Base-by-base conservation (phyloP, 2,113 vertebrate genomes). In the Syngnathus scovelli region DNA sequence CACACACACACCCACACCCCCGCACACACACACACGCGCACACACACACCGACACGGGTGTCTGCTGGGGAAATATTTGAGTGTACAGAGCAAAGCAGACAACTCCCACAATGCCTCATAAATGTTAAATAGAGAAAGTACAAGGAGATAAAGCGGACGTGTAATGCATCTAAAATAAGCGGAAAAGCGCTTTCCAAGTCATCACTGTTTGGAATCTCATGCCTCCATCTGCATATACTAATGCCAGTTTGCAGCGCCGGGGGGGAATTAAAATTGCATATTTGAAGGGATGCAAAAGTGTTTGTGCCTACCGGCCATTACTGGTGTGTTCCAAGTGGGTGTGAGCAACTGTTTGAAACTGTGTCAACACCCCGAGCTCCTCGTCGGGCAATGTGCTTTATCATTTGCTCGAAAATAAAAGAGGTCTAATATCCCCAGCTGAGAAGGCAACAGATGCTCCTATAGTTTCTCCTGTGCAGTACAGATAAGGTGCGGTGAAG, bases 261-360 rank as follows among this genome's bases (percentile, higher is more conserved):
- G 64, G 38, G n/a, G n/a, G 21, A 56, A 64, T 51, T 15, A 51
- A 38, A 19, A 43, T 13, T 54, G 49, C 11, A 9, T 19, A 73
- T 68, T 43, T 72, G 27, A 63, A 49, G 39, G 49, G 66, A 39
- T 43, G 38, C 52, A 72, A 75, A 67, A 15, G 4, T 41, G 49
- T 71, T 58, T 33, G 61, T 67, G 78, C 74, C 74, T 58, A 63
- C 51, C 41, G 60, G 74, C 61, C 61, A 66, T 67, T 54, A 68
- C 68, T 67, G 15, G 21, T 76, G 60, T 80, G 63, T 72, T 77
- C 54, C 73, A 72, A 80, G 71, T 39, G 75, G 78, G 71, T 39
- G 67, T 68, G 77, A 78, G 68, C 77, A 74, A 73, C 69, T 78
- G 75, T 71, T 72, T n/a, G 23, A 71, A 76, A 77, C 79, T 82